phyloP scores from a whole-genome alignment of 2,888 invertebrate species.

The Drosophila nigricruria region DNA sequence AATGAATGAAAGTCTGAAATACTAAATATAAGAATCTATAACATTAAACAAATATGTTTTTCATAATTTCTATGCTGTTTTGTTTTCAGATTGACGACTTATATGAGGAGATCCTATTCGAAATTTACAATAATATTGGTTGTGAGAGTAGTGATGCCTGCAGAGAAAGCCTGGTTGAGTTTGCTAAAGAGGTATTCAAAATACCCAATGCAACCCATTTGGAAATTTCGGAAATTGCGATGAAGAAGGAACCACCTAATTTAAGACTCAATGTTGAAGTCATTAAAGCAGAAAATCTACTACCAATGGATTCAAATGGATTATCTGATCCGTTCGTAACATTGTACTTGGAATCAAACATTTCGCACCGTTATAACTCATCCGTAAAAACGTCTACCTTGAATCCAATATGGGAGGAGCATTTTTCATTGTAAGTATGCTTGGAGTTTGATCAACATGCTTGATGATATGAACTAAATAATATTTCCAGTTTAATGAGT shows the following conservation, averaged over 20 bases:
- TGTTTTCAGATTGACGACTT: conserved; percentile 90
- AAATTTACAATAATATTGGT: conserved; percentile 93
- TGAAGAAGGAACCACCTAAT: conserved; percentile 93
- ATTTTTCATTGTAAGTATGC: conserved; percentile 91
- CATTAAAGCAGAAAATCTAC: conserved; percentile 93
- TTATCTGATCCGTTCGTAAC: conserved; percentile 99
- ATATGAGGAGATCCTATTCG: conserved; percentile 93
- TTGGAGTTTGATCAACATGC: too few relatives aligned
- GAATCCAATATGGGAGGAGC: conserved; percentile 98
- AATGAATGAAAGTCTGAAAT: background rate
- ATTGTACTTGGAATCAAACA: conserved; percentile 92
- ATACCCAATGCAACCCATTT: conserved; percentile 91
- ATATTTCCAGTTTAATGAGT: background rate
- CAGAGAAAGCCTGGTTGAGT: conserved; percentile 89
- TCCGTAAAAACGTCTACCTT: conserved; percentile 96
- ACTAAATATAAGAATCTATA: background rate
- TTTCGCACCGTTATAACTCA: conserved; percentile 93
- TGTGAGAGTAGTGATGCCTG: conserved; percentile 90
- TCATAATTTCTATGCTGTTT: background rate
- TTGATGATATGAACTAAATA: background rate
- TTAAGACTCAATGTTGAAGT: conserved; percentile 94
- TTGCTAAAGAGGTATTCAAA: conserved; percentile 92
- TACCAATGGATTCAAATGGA: conserved; percentile 95
- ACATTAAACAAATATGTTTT: background rate
- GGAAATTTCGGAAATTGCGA: conserved; percentile 89